Conservation (phyloP, 1,140 invertebrate genomes). For the Listronotus bonariensis region DNA sequence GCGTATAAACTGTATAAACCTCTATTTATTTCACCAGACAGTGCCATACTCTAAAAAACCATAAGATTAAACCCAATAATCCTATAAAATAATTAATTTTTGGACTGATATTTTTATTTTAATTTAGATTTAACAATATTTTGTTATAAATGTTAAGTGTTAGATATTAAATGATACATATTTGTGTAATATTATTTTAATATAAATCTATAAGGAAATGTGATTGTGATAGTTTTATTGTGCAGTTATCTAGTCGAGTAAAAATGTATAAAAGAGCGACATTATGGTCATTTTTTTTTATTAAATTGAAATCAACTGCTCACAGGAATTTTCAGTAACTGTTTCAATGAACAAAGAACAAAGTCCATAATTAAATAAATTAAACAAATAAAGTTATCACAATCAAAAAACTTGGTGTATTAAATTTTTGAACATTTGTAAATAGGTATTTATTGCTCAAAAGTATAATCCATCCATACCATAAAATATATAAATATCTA, state of each 20-base stretch:
- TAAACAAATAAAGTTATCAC: conserved; percentile 6
- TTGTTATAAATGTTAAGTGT: conserved; percentile 2
- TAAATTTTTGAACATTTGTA: conserved; percentile 31
- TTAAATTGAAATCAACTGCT: too few species aligned
- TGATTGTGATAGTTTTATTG: conserved; percentile 3
- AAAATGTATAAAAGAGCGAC: too few species aligned
- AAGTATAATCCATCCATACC: conserved; percentile 55
- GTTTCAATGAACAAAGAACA: not conserved
- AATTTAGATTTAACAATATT: not conserved
- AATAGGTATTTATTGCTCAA: conserved; percentile 50
- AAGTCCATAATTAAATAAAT: not conserved
- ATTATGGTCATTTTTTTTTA: too few species aligned
- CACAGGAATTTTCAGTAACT: too few species aligned
- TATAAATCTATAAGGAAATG: not conserved
- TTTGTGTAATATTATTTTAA: conserved; percentile 9
- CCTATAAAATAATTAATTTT: too few species aligned
- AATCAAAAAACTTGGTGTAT: conserved; percentile 18
- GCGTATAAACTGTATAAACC: too few species aligned
- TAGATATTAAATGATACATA: not conserved
- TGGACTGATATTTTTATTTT: not conserved
- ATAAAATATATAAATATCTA: conserved; percentile 33
- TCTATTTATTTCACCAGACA: too few species aligned
- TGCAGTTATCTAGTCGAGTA: too few species aligned
- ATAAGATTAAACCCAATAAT: too few species aligned
- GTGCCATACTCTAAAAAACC: too few species aligned